Conservation (phyloP, 2,888 invertebrate genomes). For the Tachystola acroxantha region DNA sequence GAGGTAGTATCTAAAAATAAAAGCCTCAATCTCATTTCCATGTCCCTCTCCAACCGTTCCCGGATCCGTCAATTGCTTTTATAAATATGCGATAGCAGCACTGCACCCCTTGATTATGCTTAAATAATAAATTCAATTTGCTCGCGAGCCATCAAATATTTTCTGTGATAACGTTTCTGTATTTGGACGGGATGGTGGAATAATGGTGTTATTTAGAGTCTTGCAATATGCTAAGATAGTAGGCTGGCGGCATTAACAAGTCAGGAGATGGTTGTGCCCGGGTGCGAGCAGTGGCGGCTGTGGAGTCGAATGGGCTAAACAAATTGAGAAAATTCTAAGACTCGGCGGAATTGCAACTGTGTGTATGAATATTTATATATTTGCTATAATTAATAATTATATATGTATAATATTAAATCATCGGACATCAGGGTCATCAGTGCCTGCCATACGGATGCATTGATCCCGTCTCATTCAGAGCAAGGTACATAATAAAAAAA, state of each 20-base stretch:
- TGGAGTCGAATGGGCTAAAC: conserved; percentile 29
- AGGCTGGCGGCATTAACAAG: conserved; percentile 74
- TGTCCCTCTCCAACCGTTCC: conserved; percentile 3
- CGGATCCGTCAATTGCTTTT: conserved; percentile 15
- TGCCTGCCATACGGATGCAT: too few relatives aligned
- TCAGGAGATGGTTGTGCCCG: conserved; percentile 69
- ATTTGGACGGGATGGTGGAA: conserved; percentile 61
- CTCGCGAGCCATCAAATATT: conserved; percentile 65
- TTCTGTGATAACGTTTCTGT: conserved; percentile 61
- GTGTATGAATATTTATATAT: too few relatives aligned
- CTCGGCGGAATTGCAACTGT: conserved; percentile 4
- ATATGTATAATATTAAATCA: too few relatives aligned
- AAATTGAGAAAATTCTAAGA: background rate
- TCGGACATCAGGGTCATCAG: too few relatives aligned
- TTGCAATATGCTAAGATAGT: conserved; percentile 78
- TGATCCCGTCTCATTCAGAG: too few relatives aligned
- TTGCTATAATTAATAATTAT: too few relatives aligned
- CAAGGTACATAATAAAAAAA: too few relatives aligned
- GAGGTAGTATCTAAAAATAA: background rate
- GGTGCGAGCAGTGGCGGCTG: conserved; percentile 21
- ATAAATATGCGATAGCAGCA: conserved; percentile 27
- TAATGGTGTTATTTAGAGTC: conserved; percentile 74
- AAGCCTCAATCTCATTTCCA: conserved; percentile 5
- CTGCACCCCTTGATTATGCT: conserved; percentile 50
- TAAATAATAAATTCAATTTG: conserved; percentile 76